Evolutionary conservation across 92 coral and sea anemone genomes (phyloP), one percentile per base, ranked within the genome.

Genomic region (Palythoa grandiflora): DNA sequence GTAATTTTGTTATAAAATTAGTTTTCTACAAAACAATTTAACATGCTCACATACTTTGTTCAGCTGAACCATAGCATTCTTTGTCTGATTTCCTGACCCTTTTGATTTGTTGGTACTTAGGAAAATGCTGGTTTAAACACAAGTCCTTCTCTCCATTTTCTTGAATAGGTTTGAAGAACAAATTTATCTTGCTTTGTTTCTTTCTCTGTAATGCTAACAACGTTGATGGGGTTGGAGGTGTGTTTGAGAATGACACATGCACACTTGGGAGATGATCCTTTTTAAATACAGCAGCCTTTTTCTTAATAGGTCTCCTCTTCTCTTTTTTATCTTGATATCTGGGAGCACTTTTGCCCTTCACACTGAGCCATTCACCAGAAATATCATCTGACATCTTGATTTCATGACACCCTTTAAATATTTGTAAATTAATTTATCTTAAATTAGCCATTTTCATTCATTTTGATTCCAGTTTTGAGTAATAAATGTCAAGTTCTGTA

Each of bases 301-400:
- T 63, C 54, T 80, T 68, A 19, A 47, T 47, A 36, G 73, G 88
- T 48, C 71, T 91, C 73, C 38, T 77, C 13, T 48, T 39, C 35
- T 71, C 85, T 28, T 80, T 44, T 17, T 60, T 57, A 65, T 73
- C 79, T 51, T 47, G 84, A 38, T 16, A 63, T 74, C 89, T 89
- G 37, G 85, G 52, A 28, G 77, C 60, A 84, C 89, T 87, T 79
- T 90, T 92, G 51, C 78, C 86, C 60, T 90, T 97, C 10, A 97
- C 71, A 11, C 96, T 79, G 70, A 97, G 92, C 99, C 99, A 97
- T 72, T 93, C 94, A 3, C 98, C 98, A 88, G 98, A 97, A 7
- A 94, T 93, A 90, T 96, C 92, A 60, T 87, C 87, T 13, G 80
- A 87, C 68, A 80, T 88, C 63, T 88, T 91, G 83, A 75, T 73